Conservation (phyloP, 2,888 invertebrate species). For the Drosophila gaucha region DNA sequence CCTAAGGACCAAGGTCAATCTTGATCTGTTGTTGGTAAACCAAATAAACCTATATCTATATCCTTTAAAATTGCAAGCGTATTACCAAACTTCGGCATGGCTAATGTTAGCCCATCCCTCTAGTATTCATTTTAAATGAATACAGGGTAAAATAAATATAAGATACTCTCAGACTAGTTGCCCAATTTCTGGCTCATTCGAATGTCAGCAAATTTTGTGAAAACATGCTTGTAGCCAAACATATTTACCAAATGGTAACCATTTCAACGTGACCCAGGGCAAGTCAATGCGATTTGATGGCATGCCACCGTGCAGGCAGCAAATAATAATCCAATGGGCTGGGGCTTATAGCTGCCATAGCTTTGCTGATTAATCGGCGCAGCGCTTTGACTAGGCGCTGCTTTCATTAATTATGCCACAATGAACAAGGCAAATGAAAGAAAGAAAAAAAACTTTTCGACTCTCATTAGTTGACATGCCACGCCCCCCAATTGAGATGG, state of each 20-base stretch:
- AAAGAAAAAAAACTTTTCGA: constrained; percentile 34
- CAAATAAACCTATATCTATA: too few species aligned
- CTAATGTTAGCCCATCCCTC: too few species aligned
- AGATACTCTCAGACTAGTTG: neutral
- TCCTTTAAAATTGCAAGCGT: too few species aligned
- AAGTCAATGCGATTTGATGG: neutral
- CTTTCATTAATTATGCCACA: constrained; percentile 60
- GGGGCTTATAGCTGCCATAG: constrained; percentile 11
- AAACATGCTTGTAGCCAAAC: neutral
- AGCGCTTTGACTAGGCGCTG: constrained; percentile 47
- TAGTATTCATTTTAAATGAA: neutral
- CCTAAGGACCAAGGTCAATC: too few species aligned
- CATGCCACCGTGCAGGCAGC: neutral
- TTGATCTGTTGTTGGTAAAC: too few species aligned
- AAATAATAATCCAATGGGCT: constrained; percentile 8
- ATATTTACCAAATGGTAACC: constrained; percentile 3
- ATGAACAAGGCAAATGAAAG: constrained; percentile 9
- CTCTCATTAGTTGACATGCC: constrained; percentile 65
- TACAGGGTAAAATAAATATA: neutral
- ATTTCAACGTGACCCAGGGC: constrained; percentile 13
- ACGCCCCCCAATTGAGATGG: constrained; percentile 50
- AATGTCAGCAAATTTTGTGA: neutral
- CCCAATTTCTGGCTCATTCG: neutral
- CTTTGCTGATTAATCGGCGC: constrained; percentile 53
- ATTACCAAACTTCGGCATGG: too few species aligned